Evolutionary conservation across 2,888 invertebrate genomes (phyloP).

Genomic region (Invenusta paracnida): DNA sequence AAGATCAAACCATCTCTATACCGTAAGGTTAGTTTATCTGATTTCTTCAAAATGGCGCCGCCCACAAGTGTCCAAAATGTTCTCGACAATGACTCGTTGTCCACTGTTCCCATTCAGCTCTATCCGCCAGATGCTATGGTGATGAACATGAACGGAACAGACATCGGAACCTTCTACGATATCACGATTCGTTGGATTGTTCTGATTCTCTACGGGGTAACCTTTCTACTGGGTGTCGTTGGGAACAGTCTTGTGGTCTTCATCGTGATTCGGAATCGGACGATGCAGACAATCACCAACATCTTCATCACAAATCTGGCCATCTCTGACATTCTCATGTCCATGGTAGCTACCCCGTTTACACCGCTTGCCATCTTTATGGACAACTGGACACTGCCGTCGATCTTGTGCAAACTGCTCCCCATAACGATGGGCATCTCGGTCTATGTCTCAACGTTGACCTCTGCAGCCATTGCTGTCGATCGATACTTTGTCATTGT

Average conservation of each 20-base stretch:
- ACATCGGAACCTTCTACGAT: not conserved
- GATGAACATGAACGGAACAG: not conserved
- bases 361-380: conserved; percentile 89
- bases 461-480: conserved; percentile 90
- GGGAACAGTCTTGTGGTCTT: conserved; percentile 73
- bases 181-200: not conserved
- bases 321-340: conserved; percentile 84
- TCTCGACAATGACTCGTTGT: no score
- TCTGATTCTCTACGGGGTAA: not conserved
- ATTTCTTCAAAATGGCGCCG: no score
- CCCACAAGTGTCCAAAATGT: no score
- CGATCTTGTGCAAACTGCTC: conserved; percentile 80
- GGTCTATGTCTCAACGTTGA: conserved; percentile 93
- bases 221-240: conserved; percentile 63
- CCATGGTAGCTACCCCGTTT: conserved; percentile 87
- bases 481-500: conserved; percentile 95
- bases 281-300: conserved; percentile 96
- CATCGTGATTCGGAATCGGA: conserved; percentile 82
- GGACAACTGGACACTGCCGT: conserved; percentile 85
- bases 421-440: conserved; percentile 78
- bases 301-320: conserved; percentile 93
- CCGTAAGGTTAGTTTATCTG: no score
- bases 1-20: no score
- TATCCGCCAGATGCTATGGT: not conserved
- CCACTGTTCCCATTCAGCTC: no score